Evolutionary conservation across 2,113 vertebrate species (phyloP), one percentile per base, ranked within the genome.

Genomic region (Gymnocephalus cernua): DNA sequence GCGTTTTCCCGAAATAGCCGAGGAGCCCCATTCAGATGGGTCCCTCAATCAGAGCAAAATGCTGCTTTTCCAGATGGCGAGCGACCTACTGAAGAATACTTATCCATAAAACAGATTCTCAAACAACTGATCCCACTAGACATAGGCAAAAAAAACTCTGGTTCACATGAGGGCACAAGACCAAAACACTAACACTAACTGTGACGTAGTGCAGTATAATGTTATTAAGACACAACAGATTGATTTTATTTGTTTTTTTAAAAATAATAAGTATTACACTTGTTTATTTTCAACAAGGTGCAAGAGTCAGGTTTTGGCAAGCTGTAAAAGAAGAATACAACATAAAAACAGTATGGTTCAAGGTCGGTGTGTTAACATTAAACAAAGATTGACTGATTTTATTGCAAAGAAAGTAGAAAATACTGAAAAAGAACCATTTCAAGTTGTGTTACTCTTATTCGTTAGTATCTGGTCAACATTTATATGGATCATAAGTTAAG

Each of bases 41-140:
- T 71, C 50, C 54, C 35, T 89, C 50, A 77, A 67, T 89, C 89
- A 74, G 54, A 64, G 41, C 62, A 56, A 84, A 78, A 86, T 76
- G 64, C 69, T 29, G 23, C 78, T 84, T 84, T 78, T 75, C 69
- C 83, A 76, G 82, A 67, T 85, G 83, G 23, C 50, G 29, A 70
- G 62, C 16, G 6, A 66, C 32, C 58, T 29, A 84, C 56, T 79
- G 74, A 70, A 70, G 67, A 74, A 78, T 32, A 74, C n/a, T 61
- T 69, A 57, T 47, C 12, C 23, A 32, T 27, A 23, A 29, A 80
- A 76, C 66, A 59, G 27, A 73, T 66, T 66, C 25, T 59, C 51
- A 77, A 77, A 50, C 38, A 57, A 64, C 44, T 45, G 69, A 64
- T 63, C 45, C 18, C 56, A 29, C 25, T 29, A 41, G 48, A 66